A percentile compares a stretch with the other conserved stretches of the same genome.
These are phyloP conservation scores for Neoascia interrupta DNA, from an alignment of 2,888 invertebrate species.

Conservation along the genomic window DNA sequence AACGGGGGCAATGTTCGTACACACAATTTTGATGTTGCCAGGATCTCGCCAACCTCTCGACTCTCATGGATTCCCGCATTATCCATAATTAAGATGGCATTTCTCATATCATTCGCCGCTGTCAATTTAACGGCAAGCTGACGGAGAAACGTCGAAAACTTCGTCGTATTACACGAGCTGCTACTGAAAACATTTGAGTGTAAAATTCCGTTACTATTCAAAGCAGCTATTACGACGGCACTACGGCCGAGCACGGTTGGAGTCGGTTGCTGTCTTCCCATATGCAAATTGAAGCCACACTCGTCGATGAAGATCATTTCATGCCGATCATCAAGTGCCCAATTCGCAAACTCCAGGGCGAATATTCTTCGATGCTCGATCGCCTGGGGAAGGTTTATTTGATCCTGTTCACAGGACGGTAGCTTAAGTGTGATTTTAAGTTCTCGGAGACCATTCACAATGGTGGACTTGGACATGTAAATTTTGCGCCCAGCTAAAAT, in stretches of 20 bases:
- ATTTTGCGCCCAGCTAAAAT: slow-evolving; percentile 4
- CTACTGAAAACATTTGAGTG: slow-evolving; percentile 14
- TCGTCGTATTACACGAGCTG: slow-evolving; percentile 18
- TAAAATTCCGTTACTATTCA: slow-evolving; percentile 26
- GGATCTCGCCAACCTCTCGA: slow-evolving; percentile 13
- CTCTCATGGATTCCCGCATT: slow-evolving; percentile 30
- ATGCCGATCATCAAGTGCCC: slow-evolving; percentile 18
- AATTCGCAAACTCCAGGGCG: slow-evolving; percentile 20
- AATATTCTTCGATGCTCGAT: slow-evolving; percentile 29
- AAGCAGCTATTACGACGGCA: slow-evolving; percentile 11
- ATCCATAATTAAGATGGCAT: slow-evolving; percentile 20
- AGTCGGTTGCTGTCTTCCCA: not conserved
- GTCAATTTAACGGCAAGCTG: slow-evolving; percentile 14
- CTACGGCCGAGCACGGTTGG: not conserved
- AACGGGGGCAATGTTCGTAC: slow-evolving; percentile 16
- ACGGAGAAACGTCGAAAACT: slow-evolving; percentile 6
- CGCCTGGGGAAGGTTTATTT: slow-evolving; percentile 16
- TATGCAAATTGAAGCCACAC: slow-evolving; percentile 15
- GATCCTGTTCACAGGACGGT: not conserved
- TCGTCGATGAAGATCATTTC: slow-evolving; percentile 33
- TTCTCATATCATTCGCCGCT: not conserved
- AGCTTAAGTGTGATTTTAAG: slow-evolving; percentile 16
- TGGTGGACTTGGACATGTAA: slow-evolving; percentile 1
- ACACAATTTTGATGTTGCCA: slow-evolving; percentile 15
- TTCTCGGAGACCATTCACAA: slow-evolving; percentile 4